phyloP scores from a whole-genome alignment of 2,797 vertebrate genomes.

The Arnoldichthys spilopterus region DNA sequence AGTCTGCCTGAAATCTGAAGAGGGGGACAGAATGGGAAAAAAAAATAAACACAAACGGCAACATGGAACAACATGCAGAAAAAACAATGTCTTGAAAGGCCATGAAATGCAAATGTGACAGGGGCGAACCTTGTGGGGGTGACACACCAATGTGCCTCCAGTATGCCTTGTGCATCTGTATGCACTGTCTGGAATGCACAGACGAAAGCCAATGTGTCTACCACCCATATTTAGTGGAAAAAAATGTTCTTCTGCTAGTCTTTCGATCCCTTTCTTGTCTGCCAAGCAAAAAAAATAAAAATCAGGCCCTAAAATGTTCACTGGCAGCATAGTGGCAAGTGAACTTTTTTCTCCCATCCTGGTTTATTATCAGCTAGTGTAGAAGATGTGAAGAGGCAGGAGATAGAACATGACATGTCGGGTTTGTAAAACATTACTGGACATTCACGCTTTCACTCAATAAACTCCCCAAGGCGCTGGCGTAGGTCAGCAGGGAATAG shows the following conservation, averaged over 20 bases:
- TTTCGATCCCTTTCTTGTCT: constrained; percentile 21
- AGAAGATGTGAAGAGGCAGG: background rate
- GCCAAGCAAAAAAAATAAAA: background rate
- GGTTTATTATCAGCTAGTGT: constrained; percentile 3
- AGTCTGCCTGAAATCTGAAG: constrained; percentile 28
- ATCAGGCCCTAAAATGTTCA: background rate
- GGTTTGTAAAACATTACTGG: constrained; percentile 53
- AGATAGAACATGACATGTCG: constrained; percentile 51
- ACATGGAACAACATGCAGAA: constrained; percentile 9
- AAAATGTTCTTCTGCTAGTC: constrained; percentile 9
- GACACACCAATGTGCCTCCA: constrained; percentile 19
- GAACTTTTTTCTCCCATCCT: background rate
- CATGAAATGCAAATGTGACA: constrained; percentile 54
- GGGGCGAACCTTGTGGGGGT: constrained; percentile 41
- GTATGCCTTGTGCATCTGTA: constrained; percentile 21
- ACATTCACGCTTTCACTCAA: constrained; percentile 48
- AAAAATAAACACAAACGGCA: constrained; percentile 18
- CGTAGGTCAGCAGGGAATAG: constrained; percentile 42
- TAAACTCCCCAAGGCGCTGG: constrained; percentile 35
- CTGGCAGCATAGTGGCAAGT: background rate
- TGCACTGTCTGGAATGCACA: constrained; percentile 25
- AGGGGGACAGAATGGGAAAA: background rate
- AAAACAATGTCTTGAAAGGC: constrained; percentile 41
- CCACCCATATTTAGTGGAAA: constrained; percentile 24
- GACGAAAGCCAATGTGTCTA: constrained; percentile 36